A percentile compares a stretch with the other conserved stretches of the same genome.
phyloP scores from a whole-genome alignment of 2,113 vertebrate genomes.

The Pampusana beccarii region DNA sequence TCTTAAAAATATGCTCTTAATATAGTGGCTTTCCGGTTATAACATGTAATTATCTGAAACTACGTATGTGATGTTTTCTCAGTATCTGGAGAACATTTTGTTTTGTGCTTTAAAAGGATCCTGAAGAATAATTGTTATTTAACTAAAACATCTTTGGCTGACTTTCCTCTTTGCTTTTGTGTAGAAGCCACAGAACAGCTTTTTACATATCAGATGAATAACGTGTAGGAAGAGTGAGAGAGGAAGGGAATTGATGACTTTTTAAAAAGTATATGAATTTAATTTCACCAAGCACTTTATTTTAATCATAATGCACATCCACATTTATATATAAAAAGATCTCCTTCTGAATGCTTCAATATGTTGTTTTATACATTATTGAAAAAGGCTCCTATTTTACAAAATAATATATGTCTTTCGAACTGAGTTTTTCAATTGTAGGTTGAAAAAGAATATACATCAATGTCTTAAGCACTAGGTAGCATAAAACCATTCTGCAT shows the following conservation, averaged over 20 bases:
- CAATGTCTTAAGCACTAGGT: not conserved
- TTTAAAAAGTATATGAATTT: slow-evolving; percentile 22
- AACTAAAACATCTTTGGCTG: slow-evolving; percentile 44
- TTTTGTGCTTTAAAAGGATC: slow-evolving; percentile 22
- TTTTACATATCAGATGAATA: slow-evolving; percentile 56
- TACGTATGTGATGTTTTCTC: not conserved
- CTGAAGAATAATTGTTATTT: slow-evolving; percentile 5
- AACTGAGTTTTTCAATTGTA: not conserved
- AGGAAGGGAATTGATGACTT: slow-evolving; percentile 24
- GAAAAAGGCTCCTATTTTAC: not conserved
- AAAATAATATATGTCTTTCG: not conserved
- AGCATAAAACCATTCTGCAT: not conserved
- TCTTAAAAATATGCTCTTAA: not conserved
- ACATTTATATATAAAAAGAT: not conserved
- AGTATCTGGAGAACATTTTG: slow-evolving; percentile 27
- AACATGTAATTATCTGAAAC: slow-evolving; percentile 35
- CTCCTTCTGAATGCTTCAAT: not conserved
- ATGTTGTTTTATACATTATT: not conserved
- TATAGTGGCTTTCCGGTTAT: not conserved
- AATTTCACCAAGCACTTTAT: slow-evolving; percentile 30
- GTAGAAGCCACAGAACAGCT: slow-evolving; percentile 40
- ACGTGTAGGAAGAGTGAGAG: slow-evolving; percentile 56
- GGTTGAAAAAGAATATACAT: not conserved
- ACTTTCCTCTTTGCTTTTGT: slow-evolving; percentile 30
- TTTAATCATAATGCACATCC: not conserved